Conservation (phyloP, 2,888 invertebrate species). For the Diplolepis rosae region DNA sequence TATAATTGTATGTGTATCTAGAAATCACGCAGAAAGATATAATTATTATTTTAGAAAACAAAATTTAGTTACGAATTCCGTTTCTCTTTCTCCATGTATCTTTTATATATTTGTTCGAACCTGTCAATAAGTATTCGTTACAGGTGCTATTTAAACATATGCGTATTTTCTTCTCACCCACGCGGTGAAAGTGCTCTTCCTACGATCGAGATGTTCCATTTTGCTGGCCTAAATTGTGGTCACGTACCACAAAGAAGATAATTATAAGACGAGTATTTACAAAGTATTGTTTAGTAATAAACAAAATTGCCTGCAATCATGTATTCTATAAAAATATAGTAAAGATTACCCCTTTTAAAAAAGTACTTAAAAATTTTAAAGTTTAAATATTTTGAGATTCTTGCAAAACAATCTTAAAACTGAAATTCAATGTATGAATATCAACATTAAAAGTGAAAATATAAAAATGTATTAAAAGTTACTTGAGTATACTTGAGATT, state of each 20-base stretch:
- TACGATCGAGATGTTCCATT: not conserved
- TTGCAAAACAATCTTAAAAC: too few species aligned
- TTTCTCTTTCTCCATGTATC: not conserved
- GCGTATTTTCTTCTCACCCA: slow-evolving; percentile 1
- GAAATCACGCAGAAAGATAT: too few species aligned
- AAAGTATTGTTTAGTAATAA: not conserved
- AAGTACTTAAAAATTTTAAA: too few species aligned
- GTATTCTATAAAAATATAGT: too few species aligned
- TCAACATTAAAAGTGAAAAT: too few species aligned
- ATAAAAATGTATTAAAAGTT: too few species aligned
- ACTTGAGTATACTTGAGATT: too few species aligned
- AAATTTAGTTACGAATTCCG: not conserved
- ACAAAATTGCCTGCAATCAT: too few species aligned
- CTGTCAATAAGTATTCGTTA: not conserved
- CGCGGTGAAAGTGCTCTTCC: not conserved
- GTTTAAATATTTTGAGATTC: too few species aligned
- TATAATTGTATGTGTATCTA: too few species aligned
- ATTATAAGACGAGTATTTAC: not conserved
- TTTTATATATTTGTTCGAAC: not conserved
- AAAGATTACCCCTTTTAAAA: too few species aligned
- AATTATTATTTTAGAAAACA: not conserved
- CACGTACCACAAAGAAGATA: not conserved
- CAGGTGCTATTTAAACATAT: not conserved
- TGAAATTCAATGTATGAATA: too few species aligned
- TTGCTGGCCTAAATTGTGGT: not conserved